Evolutionary conservation across 2,113 vertebrate species (phyloP).

Genomic region (Mastomys coucha): DNA sequence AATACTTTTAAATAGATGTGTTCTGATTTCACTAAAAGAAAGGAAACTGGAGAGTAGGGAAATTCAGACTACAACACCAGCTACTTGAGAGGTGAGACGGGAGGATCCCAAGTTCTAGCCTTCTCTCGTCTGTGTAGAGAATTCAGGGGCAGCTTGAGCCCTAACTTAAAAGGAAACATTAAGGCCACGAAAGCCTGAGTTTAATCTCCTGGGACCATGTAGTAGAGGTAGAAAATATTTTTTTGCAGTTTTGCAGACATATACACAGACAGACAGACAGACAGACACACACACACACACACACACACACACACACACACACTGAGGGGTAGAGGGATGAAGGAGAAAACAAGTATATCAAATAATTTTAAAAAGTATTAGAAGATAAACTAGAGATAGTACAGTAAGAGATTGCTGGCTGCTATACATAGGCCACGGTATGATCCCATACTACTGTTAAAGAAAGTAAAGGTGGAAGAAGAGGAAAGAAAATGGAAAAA

Average conservation of each 20-base stretch:
- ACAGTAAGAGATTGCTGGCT: background rate
- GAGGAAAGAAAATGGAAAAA: background rate
- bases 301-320: background rate
- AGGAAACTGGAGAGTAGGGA: background rate
- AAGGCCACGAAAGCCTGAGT: background rate
- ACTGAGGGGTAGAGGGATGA: background rate
- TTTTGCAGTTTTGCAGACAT: background rate
- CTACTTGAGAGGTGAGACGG: background rate
- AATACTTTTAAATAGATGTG: background rate
- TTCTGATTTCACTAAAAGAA: slow-evolving; percentile 41
- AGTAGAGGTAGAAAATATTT: background rate
- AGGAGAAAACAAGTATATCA: too few relatives aligned
- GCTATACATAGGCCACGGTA: background rate
- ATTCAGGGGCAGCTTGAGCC: background rate
- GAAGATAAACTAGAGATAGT: too few relatives aligned
- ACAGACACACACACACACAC: background rate
- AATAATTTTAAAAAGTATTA: background rate
- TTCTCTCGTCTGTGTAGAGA: too few relatives aligned
- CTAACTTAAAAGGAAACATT: background rate
- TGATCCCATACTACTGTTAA: background rate
- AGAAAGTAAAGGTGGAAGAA: background rate
- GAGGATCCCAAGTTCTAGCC: background rate
- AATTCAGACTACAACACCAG: background rate
- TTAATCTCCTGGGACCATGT: background rate
- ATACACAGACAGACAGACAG: background rate